Conservation (phyloP, 2,113 vertebrate genomes). For the Tonatia bakeri region DNA sequence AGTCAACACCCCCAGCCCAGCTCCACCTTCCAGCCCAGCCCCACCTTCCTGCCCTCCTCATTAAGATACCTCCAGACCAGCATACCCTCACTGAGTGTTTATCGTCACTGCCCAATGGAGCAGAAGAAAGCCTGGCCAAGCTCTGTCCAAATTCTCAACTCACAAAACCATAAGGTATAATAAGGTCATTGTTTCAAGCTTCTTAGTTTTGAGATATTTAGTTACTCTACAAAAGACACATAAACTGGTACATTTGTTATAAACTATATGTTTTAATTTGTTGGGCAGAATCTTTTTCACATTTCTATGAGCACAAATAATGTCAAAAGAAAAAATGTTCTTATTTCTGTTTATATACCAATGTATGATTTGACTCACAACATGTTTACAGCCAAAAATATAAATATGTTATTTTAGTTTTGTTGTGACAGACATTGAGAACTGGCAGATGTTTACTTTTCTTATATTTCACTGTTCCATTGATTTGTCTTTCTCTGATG, state of each 20-base stretch:
- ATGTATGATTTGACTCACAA: neutral
- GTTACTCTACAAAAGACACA: neutral
- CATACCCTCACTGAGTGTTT: neutral
- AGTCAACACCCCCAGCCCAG: neutral
- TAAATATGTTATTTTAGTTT: neutral
- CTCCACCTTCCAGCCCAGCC: neutral
- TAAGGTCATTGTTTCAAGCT: neutral
- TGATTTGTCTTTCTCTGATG: neutral
- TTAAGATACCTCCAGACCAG: rapidly evolving
- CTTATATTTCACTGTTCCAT: neutral
- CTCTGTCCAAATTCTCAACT: neutral
- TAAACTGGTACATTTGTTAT: neutral
- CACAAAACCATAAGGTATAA: neutral
- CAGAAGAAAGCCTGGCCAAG: neutral
- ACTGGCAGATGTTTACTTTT: neutral
- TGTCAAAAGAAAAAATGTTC: neutral
- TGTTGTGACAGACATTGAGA: neutral
- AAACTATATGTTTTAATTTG: neutral
- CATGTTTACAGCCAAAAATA: neutral
- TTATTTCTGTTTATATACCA: neutral
- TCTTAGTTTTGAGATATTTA: neutral
- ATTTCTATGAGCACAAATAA: neutral
- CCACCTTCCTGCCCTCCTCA: neutral
- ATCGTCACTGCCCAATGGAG: rapidly evolving
- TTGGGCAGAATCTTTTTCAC: neutral